Conservation (phyloP, 1,140 invertebrate species). For the Hylaeus volcanicus region DNA sequence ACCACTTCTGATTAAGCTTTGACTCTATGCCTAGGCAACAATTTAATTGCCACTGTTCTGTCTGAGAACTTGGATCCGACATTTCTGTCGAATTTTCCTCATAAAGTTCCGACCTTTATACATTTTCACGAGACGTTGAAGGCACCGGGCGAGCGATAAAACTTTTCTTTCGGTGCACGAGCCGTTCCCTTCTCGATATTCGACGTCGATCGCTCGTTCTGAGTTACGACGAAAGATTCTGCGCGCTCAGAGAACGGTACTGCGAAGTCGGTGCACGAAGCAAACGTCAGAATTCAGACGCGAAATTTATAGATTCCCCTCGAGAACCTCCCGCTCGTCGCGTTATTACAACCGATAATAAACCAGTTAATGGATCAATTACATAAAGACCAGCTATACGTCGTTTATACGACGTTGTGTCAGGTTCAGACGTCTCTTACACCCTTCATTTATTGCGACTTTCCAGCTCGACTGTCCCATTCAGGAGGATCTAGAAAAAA, state of each 20-base stretch:
- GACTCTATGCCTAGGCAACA: no score
- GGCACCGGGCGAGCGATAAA: conserved; percentile 7
- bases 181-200: conserved; percentile 14
- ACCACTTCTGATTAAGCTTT: no score
- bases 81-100: not conserved
- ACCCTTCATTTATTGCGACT: not conserved
- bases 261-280: not conserved
- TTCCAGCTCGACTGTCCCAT: not conserved
- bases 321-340: not conserved
- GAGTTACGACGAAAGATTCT: not conserved
- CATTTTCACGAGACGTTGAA: conserved; percentile 3
- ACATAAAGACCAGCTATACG: conserved; percentile 5
- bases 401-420: not conserved
- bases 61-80: no score
- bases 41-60: not conserved
- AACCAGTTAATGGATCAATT: conserved; percentile 29
- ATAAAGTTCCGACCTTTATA: not conserved
- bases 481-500: not conserved
- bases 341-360: conserved; percentile 22
- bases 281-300: not conserved
- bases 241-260: not conserved
- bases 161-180: not conserved
- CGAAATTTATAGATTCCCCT: conserved; percentile 27
- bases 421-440: not conserved
- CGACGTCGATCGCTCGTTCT: not conserved